A percentile compares a stretch with the other conserved stretches of the same genome.
phyloP scores from a whole-genome alignment of 2,888 invertebrate species.

The Macrostomum cliftonense region DNA sequence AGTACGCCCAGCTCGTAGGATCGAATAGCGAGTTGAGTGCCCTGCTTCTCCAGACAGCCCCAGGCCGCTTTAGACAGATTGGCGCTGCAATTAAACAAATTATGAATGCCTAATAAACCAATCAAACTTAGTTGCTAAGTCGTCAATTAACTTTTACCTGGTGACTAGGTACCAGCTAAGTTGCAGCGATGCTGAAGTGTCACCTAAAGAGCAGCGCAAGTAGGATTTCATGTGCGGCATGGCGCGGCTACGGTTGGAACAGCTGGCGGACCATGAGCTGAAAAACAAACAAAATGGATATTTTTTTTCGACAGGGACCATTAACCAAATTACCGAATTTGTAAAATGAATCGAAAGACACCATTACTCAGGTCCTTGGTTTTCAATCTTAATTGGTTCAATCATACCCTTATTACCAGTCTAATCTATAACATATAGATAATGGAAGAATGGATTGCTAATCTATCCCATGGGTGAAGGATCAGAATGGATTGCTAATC shows the following conservation, averaged over 20 bases:
- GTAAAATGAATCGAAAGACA: too few species aligned
- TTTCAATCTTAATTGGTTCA: too few species aligned
- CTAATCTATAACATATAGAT: too few species aligned
- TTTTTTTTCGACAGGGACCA: too few species aligned
- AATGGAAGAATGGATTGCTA: too few species aligned
- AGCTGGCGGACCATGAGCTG: conserved; percentile 65
- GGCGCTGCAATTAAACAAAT: conserved; percentile 46
- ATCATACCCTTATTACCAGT: too few species aligned
- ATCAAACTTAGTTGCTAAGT: background rate
- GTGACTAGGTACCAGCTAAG: conserved; percentile 70
- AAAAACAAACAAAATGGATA: conserved; percentile 5
- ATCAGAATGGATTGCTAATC: too few species aligned
- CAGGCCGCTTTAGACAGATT: conserved; percentile 93
- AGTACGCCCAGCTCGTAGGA: conserved; percentile 80
- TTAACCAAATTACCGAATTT: too few species aligned
- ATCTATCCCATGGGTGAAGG: too few species aligned
- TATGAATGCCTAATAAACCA: background rate
- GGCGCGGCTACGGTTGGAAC: conserved; percentile 52
- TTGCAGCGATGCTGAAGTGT: too few species aligned
- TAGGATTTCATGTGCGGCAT: conserved; percentile 92
- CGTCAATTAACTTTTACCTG: conserved; percentile 22
- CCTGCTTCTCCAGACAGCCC: conserved; percentile 53
- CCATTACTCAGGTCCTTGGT: too few species aligned
- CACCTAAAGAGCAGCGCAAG: too few species aligned
- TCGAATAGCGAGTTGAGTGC: conserved; percentile 47